Evolutionary conservation across 2,797 vertebrate genomes (phyloP), one percentile per base, ranked within the genome.

Genomic region (Pogonophryne albipinna): DNA sequence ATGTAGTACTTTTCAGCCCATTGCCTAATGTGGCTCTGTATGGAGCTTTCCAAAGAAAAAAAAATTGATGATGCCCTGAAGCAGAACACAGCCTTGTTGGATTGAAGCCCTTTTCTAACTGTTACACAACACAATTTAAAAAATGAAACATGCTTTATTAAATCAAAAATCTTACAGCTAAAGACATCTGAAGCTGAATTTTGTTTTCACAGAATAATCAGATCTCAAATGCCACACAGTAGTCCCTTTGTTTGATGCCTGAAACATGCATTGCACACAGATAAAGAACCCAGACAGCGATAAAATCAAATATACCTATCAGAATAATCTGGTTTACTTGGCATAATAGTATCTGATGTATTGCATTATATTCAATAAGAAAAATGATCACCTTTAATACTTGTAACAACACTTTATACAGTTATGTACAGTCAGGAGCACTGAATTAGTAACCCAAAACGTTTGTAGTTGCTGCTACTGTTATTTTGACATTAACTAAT

Each of bases 121-220:
- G 20, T 53, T 41, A 27, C 13, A 46, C 34, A 56, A 46, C 38
- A 76, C 23, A 67, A 49, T 27, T 23, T 1, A n/a, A 49, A 64
- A 60, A 64, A 55, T 10, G 0, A 60, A 66, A 66, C 42, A 51
- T 52, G 1, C 17, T 88, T 84, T 82, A 85, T 82, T 84, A 50
- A 50, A 17, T 44, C 19, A 52, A 66, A 62, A 59, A 71, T 71
- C 8, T 61, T 60, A 62, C 46, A 85, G 60, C 15, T 53, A 65
- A 71, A 77, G 55, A 58, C 6, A 53, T 73, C 58, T 62, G 56
- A 66, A 78, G 79, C 61, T 84, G 5, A 3, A 17, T 69, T 23
- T 66, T 19, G 20, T 27, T 49, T 44, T 64, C 9, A 42, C 15
- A 71, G 5, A 31, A 47, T 15, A 53, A 63, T 47, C 20, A 27